A percentile compares a stretch with the other conserved stretches of the same genome.
phyloP scores from a whole-genome alignment of 2,888 invertebrate species.

The Periphyllus acericola region DNA sequence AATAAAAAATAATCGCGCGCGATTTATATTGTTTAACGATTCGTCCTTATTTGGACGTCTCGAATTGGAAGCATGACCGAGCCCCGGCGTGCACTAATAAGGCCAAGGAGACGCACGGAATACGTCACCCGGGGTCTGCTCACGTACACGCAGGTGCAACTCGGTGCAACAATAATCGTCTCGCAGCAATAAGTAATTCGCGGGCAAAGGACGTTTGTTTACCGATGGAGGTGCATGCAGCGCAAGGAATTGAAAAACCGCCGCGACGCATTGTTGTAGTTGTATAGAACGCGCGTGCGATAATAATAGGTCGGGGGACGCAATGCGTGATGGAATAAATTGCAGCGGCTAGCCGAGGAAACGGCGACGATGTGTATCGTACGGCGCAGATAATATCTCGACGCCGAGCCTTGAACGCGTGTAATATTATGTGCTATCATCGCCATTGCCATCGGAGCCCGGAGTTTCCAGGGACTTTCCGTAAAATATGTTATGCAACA shows the following conservation, averaged over 20 bases:
- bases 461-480: not conserved
- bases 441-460: not conserved
- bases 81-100: not conserved
- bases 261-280: not conserved
- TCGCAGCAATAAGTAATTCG: not conserved
- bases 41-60: slow-evolving; percentile 5
- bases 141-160: not conserved
- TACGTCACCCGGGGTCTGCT: not conserved
- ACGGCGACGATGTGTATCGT: not conserved
- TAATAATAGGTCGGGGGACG: not conserved
- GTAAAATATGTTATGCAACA: not conserved
- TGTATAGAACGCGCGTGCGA: not conserved
- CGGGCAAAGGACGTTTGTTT: not conserved
- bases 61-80: slow-evolving; percentile 2
- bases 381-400: no score
- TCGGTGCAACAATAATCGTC: not conserved
- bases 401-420: not conserved
- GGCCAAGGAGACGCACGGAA: not conserved
- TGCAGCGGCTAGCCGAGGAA: not conserved
- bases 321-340: not conserved
- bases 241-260: not conserved
- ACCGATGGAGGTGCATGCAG: not conserved
- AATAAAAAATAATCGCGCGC: not conserved
- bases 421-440: not conserved
- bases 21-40: not conserved